Base-by-base conservation (phyloP, 2,797 vertebrate genomes). In the Melanotaenia parkinsoni region DNA sequence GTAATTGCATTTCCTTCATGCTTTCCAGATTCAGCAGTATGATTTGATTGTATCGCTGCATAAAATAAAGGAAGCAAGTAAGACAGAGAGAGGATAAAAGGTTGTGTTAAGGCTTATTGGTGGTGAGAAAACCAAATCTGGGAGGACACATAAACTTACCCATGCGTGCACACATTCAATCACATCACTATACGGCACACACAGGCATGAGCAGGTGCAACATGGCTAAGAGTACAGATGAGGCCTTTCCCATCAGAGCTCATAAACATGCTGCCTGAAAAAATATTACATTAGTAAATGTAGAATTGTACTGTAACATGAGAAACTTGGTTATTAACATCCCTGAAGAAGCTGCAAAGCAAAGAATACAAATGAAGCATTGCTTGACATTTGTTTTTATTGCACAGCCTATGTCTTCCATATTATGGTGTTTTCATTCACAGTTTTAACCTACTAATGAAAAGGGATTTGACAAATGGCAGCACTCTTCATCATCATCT, bases 1-100 rank as follows among this genome's bases (percentile, higher is more conserved):
- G 76, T 85, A 91, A 90, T 90, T 88, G 77, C 74, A 84, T 91
- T 89, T 80, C 54, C 74, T 85, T 83, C 81, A 73, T 86, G 84
- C 84, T 75, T 26, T 60, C 51, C 72, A 66, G 68, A 80, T 85
- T 83, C 76, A 47, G 80, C 68, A 5, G 35, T 85, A 70, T 79
- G 76, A 87, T 89, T 87, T 80, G 80, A 87, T 86, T 85, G 67
- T 53, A 78, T 77, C 30, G 73, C 79, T 74, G 63, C 75, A 86
- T 79, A 71, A 84, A 86, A 84, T 40, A 61, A 67, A 59, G 62
- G 54, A 38, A 8, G 58, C 0, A 18, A 72, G 43, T 45, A 56
- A 79, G 58, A 80, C 61, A n/a, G 71, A 74, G 59, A 45, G 51
- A 32, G 35, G 56, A 83, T 76, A 83, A 80, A 84, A 77, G 54